phyloP scores from a whole-genome alignment of 2,113 vertebrate species.

The Pterophyllum scalare region DNA sequence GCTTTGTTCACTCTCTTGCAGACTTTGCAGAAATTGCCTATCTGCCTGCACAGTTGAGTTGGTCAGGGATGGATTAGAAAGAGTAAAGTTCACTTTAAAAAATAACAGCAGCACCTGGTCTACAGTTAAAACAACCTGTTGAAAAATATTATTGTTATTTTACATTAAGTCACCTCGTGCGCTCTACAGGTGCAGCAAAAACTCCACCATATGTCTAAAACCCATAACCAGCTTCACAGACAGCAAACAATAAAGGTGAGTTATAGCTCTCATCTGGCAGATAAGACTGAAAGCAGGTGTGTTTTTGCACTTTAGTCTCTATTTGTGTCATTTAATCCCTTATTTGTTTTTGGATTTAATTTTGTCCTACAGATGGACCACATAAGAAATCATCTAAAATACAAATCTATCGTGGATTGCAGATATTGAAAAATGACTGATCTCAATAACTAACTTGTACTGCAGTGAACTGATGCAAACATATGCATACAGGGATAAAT shows the following conservation, averaged over 20 bases:
- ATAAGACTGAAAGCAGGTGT: background rate
- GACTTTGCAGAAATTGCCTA: background rate
- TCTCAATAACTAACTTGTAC: background rate
- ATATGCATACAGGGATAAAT: background rate
- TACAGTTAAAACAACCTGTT: background rate
- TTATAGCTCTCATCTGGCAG: background rate
- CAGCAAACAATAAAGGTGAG: background rate
- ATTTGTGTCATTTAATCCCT: background rate
- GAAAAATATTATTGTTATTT: slow-evolving; percentile 2
- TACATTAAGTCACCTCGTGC: background rate
- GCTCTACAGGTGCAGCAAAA: background rate
- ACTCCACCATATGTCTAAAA: background rate
- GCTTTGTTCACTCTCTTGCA: background rate
- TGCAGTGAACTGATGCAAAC: background rate
- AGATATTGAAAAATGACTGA: too few species aligned
- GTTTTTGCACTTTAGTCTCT: background rate
- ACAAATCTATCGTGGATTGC: too few species aligned
- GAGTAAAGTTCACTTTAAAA: background rate
- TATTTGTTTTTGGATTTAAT: fast-evolving
- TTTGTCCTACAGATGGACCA: background rate
- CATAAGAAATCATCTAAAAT: too few species aligned
- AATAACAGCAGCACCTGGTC: background rate
- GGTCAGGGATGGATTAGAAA: slow-evolving; percentile 12
- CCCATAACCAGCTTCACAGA: background rate
- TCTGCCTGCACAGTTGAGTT: background rate